Conservation (phyloP, 2,113 vertebrate species). For the Colinus virginianus region DNA sequence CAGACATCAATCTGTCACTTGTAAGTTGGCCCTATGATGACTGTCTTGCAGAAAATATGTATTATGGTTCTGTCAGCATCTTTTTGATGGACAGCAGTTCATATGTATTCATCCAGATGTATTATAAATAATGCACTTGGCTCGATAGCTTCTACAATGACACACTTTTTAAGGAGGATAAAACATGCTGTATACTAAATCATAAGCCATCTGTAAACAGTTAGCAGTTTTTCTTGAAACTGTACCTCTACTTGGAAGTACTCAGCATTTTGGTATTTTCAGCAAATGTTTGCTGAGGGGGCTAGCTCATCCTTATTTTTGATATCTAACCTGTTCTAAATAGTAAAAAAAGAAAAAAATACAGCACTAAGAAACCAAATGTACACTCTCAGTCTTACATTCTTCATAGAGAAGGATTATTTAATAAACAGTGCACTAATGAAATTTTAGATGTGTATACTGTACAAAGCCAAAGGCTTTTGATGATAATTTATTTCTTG, state of each 20-base stretch:
- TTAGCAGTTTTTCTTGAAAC: neutral
- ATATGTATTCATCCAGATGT: neutral
- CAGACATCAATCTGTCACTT: neutral
- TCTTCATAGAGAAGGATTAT: neutral
- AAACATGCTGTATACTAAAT: neutral
- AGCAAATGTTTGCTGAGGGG: neutral
- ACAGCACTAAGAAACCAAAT: neutral
- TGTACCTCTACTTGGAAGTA: neutral
- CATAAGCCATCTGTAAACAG: neutral
- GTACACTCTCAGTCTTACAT: neutral
- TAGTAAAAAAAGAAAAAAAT: neutral
- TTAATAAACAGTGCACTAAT: neutral
- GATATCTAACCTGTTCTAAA: neutral
- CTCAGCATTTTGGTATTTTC: neutral
- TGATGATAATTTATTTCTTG: neutral
- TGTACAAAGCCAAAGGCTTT: neutral
- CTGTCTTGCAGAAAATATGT: neutral
- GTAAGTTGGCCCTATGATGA: neutral
- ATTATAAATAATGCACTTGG: neutral
- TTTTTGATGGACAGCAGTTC: neutral
- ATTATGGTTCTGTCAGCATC: neutral
- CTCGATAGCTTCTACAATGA: neutral
- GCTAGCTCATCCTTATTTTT: neutral
- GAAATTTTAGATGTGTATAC: neutral
- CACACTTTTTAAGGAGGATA: neutral